A percentile compares a stretch with the other conserved stretches of the same genome.
phyloP scores from a whole-genome alignment of 2,888 invertebrate genomes.

The Drosophila austrosaltans region DNA sequence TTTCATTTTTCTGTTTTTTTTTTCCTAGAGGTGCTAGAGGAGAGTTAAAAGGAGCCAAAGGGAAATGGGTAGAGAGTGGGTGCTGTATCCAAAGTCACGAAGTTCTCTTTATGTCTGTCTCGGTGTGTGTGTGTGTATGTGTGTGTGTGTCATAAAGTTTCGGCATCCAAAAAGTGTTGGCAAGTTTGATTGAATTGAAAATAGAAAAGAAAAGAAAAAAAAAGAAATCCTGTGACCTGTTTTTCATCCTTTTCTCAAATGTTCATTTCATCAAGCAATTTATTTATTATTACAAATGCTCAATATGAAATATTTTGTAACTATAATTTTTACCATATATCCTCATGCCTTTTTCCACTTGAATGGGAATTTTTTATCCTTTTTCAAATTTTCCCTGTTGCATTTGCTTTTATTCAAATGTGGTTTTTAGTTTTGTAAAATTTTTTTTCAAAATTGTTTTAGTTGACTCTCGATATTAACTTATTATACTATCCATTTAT shows the following conservation, averaged over 20 bases:
- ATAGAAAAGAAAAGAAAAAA: constrained; percentile 7
- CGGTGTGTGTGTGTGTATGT: constrained; percentile 11
- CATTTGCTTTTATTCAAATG: too few relatives aligned
- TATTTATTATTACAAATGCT: too few relatives aligned
- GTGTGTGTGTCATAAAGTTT: constrained; percentile 67
- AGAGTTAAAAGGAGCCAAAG: background rate
- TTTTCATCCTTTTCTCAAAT: background rate
- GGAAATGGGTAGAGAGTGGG: constrained; percentile 20
- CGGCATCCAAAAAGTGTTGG: constrained; percentile 24
- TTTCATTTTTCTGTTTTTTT: background rate
- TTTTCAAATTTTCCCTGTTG: too few relatives aligned
- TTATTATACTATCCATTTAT: too few relatives aligned
- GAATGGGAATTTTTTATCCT: too few relatives aligned
- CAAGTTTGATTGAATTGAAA: constrained; percentile 70
- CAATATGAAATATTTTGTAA: too few relatives aligned
- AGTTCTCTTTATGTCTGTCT: background rate
- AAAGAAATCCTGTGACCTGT: background rate
- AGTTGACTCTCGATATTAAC: too few relatives aligned
- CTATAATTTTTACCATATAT: too few relatives aligned
- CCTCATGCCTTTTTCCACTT: too few relatives aligned
- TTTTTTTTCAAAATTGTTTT: too few relatives aligned
- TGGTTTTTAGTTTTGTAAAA: too few relatives aligned
- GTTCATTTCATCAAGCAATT: background rate
- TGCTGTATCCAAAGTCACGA: background rate
- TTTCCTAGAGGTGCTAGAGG: background rate